Evolutionary conservation across 37 sponge, comb jelly and placozoan genomes (phyloP).

Genomic region (Crambe crambe): DNA sequence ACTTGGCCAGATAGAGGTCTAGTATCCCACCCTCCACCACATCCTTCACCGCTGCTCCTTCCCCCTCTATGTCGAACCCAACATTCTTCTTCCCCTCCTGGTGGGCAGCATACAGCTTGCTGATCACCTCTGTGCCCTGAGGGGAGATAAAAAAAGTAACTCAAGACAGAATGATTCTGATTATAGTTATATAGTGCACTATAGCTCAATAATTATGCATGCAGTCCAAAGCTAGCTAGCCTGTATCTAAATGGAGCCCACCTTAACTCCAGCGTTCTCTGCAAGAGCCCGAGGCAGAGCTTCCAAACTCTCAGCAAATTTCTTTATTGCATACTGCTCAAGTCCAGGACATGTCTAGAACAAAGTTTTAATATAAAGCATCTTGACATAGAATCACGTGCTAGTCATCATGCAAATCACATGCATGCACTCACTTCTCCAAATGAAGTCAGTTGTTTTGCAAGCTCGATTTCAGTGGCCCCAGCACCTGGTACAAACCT

Average conservation of each 20-base stretch:
- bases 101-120: slow-evolving; percentile 90
- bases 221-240: too few relatives aligned
- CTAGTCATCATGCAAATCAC: neutral
- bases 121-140: slow-evolving; percentile 81
- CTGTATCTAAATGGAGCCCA: too few relatives aligned
- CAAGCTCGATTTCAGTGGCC: slow-evolving; percentile 96
- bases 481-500: slow-evolving; percentile 94
- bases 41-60: slow-evolving; percentile 62
- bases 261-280: slow-evolving; percentile 95
- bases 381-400: neutral
- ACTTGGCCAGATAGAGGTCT: slow-evolving; percentile 79
- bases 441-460: slow-evolving; percentile 84
- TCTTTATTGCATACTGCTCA: slow-evolving; percentile 98
- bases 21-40: slow-evolving; percentile 61
- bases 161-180: neutral
- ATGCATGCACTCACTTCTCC: slow-evolving; percentile 76
- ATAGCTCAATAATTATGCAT: too few relatives aligned
- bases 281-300: slow-evolving; percentile 84
- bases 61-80: slow-evolving; percentile 78
- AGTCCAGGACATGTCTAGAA: slow-evolving; percentile 90
- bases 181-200: neutral
- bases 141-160: neutral
- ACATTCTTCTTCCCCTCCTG: slow-evolving; percentile 71
- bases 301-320: slow-evolving; percentile 91
- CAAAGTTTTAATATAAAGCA: neutral